These are phyloP conservation scores for Heptranchias perlo DNA, from an alignment of 2,113 vertebrate genomes.

Conservation along the genomic window DNA sequence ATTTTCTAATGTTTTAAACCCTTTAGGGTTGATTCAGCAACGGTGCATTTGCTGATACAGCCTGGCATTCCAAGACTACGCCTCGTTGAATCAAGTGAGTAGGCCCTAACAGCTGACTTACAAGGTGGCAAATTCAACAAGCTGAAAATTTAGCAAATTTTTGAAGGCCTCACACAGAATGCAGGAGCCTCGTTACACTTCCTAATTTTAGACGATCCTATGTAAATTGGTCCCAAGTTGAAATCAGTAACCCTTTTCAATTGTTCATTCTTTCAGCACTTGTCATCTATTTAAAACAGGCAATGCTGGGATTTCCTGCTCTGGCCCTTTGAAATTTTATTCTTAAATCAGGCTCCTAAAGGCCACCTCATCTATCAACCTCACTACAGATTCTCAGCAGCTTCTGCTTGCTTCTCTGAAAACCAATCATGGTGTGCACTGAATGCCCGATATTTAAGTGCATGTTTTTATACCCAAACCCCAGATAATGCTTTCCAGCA, in stretches of 20 bases:
- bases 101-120: no score
- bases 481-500: neutral
- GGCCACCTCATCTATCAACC: neutral
- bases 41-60: no score
- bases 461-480: neutral
- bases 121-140: no score
- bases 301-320: neutral
- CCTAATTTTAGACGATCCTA: neutral
- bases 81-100: neutral
- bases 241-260: neutral
- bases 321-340: neutral
- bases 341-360: neutral
- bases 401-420: neutral
- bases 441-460: neutral
- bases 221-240: neutral
- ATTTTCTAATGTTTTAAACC: neutral
- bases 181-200: neutral
- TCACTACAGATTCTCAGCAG: neutral
- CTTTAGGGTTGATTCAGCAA: neutral
- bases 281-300: neutral
- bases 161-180: no score
- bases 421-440: neutral
- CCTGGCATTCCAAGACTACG: neutral
- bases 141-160: no score
- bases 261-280: neutral